phyloP scores from a whole-genome alignment of 2,888 invertebrate genomes.

The Limnephilus marmoratus region DNA sequence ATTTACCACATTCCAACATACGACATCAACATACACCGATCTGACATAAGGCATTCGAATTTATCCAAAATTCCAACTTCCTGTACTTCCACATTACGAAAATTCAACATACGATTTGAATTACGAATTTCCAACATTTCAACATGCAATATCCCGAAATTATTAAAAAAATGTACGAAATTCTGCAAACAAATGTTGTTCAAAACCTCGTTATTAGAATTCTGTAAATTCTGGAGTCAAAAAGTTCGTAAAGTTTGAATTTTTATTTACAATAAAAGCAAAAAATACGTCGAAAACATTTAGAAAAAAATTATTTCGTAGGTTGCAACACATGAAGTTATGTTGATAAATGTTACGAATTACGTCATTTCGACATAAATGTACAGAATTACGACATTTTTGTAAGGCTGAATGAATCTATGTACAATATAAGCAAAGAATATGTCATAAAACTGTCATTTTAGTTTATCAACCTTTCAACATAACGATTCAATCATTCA shows the following conservation, averaged over 20 bases:
- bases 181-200: neutral
- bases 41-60: neutral
- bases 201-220: neutral
- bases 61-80: neutral
- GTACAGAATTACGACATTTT: neutral
- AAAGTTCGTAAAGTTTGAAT: neutral
- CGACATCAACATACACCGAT: neutral
- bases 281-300: neutral
- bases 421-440: neutral
- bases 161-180: neutral
- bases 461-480: neutral
- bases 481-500: neutral
- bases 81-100: neutral
- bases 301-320: neutral
- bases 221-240: neutral
- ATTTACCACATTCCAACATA: neutral
- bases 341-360: no score
- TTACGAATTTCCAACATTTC: neutral
- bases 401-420: neutral
- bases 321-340: neutral
- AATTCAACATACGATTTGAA: neutral
- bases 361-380: neutral
- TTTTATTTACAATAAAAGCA: neutral
- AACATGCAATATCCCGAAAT: neutral
- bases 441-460: neutral